Base-by-base conservation (phyloP, 2,797 vertebrate genomes). In the Enteromius trimaculatus region DNA sequence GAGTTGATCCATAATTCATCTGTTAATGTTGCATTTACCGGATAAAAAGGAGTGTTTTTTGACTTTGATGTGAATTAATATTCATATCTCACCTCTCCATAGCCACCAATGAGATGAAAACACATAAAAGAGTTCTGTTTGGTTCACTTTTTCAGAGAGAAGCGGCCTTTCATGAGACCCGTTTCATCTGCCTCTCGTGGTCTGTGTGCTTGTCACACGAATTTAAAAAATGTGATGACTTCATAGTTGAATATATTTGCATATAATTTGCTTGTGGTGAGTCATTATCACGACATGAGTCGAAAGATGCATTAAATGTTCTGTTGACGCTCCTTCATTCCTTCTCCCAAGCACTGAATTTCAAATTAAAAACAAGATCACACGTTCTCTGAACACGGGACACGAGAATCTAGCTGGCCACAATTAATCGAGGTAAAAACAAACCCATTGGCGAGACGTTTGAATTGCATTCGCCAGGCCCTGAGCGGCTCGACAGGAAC, bases 11-110 rank as follows among this genome's bases (percentile, higher is more conserved):
- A 83, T 83, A 83, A 83, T 83, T 83, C 39, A 83, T 78, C 66
- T 62, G 39, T 26, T 83, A 83, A 83, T 71, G 65, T 78, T 71
- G 53, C 82, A 13, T 83, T 83, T 78, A 70, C 39, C 2, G 53
- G 53, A 51, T 78, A 77, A 78, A 83, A 78, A 44, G 14, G 58
- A 78, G 66, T 37, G 5, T 1, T 83, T 58, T 83, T 76, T 60
- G 26, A 44, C 82, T 83, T 83, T 83, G 82, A 70, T 70, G 82
- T 71, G 53, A 82, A 78, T 83, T 83, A 78, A 71, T 78, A 83
- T 83, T 83, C 82, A 83, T 70, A 70, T 83, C 64, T 77, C 51
- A 83, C 65, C 81, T 77, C 65, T 77, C 39, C 21, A 6, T 69
- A 19, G 72, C 34, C 62, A 82, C 72, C 62, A 77, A 77, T 70